phyloP scores from a whole-genome alignment of 1,140 invertebrate genomes.

The Scylla paramamosain region DNA sequence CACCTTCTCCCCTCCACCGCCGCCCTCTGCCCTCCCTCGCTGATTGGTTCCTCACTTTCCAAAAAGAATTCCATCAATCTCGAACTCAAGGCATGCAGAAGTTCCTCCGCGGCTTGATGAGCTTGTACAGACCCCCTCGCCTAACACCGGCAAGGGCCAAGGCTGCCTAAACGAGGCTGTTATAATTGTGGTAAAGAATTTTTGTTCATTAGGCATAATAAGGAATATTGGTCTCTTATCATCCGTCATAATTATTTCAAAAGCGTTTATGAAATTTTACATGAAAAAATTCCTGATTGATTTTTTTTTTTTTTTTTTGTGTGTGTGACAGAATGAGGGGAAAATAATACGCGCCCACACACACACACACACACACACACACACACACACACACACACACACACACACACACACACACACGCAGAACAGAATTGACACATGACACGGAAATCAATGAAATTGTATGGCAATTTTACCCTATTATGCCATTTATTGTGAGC shows the following conservation, averaged over 20 bases:
- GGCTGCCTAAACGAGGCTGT: no score
- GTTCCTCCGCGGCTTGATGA: neutral
- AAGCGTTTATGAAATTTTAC: no score
- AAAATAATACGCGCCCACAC: neutral
- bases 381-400: conserved; percentile 41
- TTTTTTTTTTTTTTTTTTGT: no score
- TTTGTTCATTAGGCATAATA: no score
- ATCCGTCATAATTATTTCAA: no score
- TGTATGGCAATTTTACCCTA: no score
- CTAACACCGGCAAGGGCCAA: no score
- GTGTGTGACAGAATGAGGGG: no score
- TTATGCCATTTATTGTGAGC: neutral
- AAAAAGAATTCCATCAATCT: conserved; percentile 1
- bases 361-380: conserved; percentile 9
- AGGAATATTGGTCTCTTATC: no score
- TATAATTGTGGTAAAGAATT: no score
- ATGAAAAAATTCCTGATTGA: no score
- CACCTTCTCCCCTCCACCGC: neutral
- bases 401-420: conserved; percentile 40
- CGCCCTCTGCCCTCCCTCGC: neutral
- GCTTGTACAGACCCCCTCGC: neutral
- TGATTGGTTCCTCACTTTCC: neutral
- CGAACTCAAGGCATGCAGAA: neutral
- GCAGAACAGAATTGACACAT: neutral
- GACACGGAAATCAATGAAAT: no score